phyloP scores from a whole-genome alignment of 1,140 invertebrate genomes.

The Akabosia matsudoensis region DNA sequence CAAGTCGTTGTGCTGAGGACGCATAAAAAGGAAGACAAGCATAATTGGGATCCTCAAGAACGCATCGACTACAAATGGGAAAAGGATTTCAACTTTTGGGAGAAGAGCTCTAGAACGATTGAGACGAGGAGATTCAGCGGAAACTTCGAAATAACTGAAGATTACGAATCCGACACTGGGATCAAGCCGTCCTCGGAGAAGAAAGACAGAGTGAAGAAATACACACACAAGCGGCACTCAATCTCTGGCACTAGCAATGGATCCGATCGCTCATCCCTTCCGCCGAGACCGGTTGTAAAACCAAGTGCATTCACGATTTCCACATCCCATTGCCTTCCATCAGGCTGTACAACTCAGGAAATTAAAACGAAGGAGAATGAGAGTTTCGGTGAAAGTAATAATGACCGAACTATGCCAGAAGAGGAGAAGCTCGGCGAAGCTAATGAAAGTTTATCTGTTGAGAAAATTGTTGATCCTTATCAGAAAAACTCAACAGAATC shows the following conservation, averaged over 20 bases:
- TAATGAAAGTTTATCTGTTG: background rate
- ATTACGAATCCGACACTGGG: slow-evolving; percentile 35
- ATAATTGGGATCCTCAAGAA: slow-evolving; percentile 23
- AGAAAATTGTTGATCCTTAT: slow-evolving; percentile 9
- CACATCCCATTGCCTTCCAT: background rate
- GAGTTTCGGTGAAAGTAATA: background rate
- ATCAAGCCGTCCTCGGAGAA: background rate
- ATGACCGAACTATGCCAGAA: background rate
- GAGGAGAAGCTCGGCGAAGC: background rate
- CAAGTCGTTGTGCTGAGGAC: background rate
- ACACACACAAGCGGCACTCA: slow-evolving; percentile 30
- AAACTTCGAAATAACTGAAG: slow-evolving; percentile 38
- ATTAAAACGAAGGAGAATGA: background rate
- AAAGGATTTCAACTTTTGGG: slow-evolving; percentile 38
- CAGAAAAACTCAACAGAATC: background rate
- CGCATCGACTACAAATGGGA: slow-evolving; percentile 33
- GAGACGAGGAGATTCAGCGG: slow-evolving; percentile 29
- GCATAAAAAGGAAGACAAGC: background rate
- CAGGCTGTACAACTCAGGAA: background rate
- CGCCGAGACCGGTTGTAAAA: background rate
- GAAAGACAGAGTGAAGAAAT: background rate
- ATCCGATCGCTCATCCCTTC: background rate
- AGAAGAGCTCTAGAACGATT: slow-evolving; percentile 25
- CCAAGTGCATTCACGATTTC: background rate
- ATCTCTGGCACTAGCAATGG: slow-evolving; percentile 8